Base-by-base conservation (phyloP, 2,113 vertebrate species). In the Chlorodrepanis virens region DNA sequence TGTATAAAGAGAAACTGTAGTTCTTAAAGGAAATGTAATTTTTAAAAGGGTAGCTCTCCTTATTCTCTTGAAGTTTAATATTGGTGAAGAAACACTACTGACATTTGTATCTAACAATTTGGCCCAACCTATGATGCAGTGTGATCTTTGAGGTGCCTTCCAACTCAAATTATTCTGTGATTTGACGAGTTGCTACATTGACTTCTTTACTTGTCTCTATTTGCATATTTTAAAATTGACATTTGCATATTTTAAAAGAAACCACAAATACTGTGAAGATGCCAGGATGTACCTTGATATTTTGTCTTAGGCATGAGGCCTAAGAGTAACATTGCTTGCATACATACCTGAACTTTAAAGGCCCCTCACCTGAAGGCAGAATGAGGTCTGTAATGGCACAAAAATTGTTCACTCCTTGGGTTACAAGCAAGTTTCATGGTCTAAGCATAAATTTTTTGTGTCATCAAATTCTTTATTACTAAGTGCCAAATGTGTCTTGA, bases 81-180 rank as follows among this genome's bases (percentile, higher is more conserved):
- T 4, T 19, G 25, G 9, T 84, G 40, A 82, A 67, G 18, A 71
- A 67, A 74, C 71, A 7, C 15, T 47, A 71, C 37, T 39, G 39
- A 23, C 5, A 47, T 21, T 19, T 80, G 2, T 44, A 39, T 12
- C 11, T 14, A 76, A 23, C 33, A 44, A 21, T 24, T 50, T 33
- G 27, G 29, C 14, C 22, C 0, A 1, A 45, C 4, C 6, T 47
- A 10, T 12, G 40, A 29, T 17, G 17, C 18, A 25, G 6, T 3
- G 1, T 44, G 25, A 45, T 61, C 14, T 40, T 40, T 22, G 40
- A 69, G 53, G 39, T 22, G 7, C 16, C 29, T 53, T 52, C 20
- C 39, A 89, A 25, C 9, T 31, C 25, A 22, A 49, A 40, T 47
- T 1, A 47, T 27, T 76, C n/a, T 27, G 11, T 54, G 35, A 22